Base-by-base conservation (phyloP, 2,888 invertebrate species). In the Belgica antarctica region DNA sequence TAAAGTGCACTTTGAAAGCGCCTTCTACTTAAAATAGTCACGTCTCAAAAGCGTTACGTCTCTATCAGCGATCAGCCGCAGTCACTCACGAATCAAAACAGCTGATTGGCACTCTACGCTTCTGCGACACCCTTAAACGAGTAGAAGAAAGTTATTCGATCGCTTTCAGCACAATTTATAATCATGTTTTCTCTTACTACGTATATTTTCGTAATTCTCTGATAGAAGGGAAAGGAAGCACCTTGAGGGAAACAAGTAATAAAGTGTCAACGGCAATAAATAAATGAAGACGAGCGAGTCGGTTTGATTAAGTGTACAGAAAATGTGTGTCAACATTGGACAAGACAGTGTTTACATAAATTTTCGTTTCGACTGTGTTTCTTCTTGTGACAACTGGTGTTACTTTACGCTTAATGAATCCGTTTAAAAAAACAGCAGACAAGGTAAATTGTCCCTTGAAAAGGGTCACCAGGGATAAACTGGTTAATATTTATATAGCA, bases 181-280 rank as follows among this genome's bases (percentile, higher is more conserved):
- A n/a, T n/a, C n/a, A n/a, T n/a, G n/a, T n/a, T 34, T 41, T 41
- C 41, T 41, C 41, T 41, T 41, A 12, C 41, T 41, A 7, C 31
- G 8, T 52, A 2, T 52, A 22, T 52, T 52, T 52, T 52, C 22
- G 22, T 22, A 19, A 52, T 52, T n/a, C 34, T 31, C 3, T 22
- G 52, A 52, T 17, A 41, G 17, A 52, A 41, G 12, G 15, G 15
- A 41, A 3, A 41, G 41, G 15, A 41, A 41, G 41, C 41, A 15
- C n/a, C n/a, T n/a, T 41, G 24, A 47, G 57, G 22, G 19, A 62
- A 34, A 17, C 10, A 8, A 34, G 22, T 22, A 17, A 57, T 3
- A 57, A 57, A 17, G 27, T 62, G 62, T 62, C 62, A 62, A 62
- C 62, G 62, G 62, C 62, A 62, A 62, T 62, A 62, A 62, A 61